Base-by-base conservation (phyloP, 2,113 vertebrate species). In the Cheirogaleus medius region DNA sequence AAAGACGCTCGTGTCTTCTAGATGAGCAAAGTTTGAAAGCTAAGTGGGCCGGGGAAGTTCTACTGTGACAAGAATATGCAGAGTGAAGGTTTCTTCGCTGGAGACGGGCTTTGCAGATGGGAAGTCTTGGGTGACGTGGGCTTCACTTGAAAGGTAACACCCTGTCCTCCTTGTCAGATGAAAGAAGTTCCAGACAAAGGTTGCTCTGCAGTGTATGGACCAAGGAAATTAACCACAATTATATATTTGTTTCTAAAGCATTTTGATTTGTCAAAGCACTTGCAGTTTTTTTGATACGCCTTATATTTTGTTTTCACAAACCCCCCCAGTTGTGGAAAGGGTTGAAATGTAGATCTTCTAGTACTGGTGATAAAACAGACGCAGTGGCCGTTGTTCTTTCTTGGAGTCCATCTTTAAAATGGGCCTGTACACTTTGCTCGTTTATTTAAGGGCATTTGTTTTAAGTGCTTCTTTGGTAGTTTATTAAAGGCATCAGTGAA, bases 41-140 rank as follows among this genome's bases (percentile, higher is more conserved):
- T 56, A 77, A 86, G 58, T 44, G 52, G 77, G 68, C 60, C 0
- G 3, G 44, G 63, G 39, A 68, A 66, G 88, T 86, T 64, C 49
- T 74, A 25, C n/a, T 13, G 37, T 17, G n/a, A 58, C 1, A 39
- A 54, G 34, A 87, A 47, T 13, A 60, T 21, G 1, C 44, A 52
- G 0, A 1, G 5, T 25, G 27, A 3, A 23, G 8, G 5, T 25
- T 52, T 86, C 32, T 71, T 11, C 20, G 0, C 2, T 34, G 39
- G 54, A 87, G 23, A 37, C 0, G 8, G 32, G 68, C 27, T 56
- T 44, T 74, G 63, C 12, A 42, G 3, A 20, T 1, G 3, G 78
- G 49, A 29, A 42, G 56, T 10, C 8, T 17, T 7, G 37, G 76
- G 66, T 34, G n/a, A 8, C 7, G 29, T 20, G 68, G 39, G 37